Evolutionary conservation across 2,888 invertebrate genomes (phyloP).

Genomic region (Phymatocera aterrima): DNA sequence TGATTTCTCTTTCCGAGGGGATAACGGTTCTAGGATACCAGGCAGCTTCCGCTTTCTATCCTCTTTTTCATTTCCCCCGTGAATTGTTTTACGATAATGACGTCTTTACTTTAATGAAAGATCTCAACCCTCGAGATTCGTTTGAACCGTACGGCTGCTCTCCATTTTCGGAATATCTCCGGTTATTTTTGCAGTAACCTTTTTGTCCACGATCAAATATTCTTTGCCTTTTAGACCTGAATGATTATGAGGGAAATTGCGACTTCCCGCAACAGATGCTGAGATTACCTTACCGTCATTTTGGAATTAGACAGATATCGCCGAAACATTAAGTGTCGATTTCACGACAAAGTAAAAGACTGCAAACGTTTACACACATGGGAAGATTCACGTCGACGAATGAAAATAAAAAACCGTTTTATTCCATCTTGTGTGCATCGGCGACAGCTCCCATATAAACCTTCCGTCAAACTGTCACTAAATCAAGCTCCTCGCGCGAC

Average conservation of each 20-base stretch:
- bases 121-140: constrained; percentile 19
- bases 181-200: not conserved
- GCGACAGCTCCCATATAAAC: not conserved
- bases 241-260: not conserved
- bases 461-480: constrained; percentile 21
- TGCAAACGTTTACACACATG: not conserved
- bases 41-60: constrained; percentile 30
- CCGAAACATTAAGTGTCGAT: not conserved
- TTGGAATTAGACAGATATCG: no score
- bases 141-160: not conserved
- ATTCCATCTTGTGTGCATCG: not conserved
- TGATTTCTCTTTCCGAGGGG: constrained; percentile 52
- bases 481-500: constrained; percentile 26
- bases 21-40: constrained; percentile 42
- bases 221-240: not conserved
- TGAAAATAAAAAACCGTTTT: not conserved
- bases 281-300: not conserved
- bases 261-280: not conserved
- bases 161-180: not conserved
- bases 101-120: constrained; percentile 35
- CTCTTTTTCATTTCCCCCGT: constrained; percentile 11
- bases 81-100: constrained; percentile 42
- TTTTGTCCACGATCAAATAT: not conserved
- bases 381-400: not conserved
- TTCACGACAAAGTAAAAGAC: not conserved